phyloP scores from a whole-genome alignment of 1,140 invertebrate species.

The Pogonomyrmex barbatus region DNA sequence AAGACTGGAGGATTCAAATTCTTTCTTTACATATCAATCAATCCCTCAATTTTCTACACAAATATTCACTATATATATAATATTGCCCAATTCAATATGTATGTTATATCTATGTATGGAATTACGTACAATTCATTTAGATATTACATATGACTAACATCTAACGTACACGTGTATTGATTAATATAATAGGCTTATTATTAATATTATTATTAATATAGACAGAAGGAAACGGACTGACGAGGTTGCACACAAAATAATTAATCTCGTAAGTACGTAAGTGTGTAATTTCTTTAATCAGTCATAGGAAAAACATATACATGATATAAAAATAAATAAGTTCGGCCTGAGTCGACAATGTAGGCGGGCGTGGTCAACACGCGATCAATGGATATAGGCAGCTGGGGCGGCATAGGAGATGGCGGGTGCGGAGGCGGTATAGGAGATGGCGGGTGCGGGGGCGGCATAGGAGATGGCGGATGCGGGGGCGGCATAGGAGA shows the following conservation, averaged over 20 bases:
- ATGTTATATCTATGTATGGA: not conserved
- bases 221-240: not conserved
- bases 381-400: constrained; percentile 66
- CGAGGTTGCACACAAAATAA: not conserved
- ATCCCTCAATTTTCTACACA: not conserved
- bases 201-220: not conserved
- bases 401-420: constrained; percentile 47
- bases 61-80: not conserved
- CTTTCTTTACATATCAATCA: not conserved
- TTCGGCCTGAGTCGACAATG: constrained; percentile 72
- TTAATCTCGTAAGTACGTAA: constrained; percentile 3
- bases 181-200: not conserved
- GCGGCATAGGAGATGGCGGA: constrained; percentile 22
- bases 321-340: constrained; percentile 71
- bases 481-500: constrained; percentile 51
- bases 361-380: constrained; percentile 53
- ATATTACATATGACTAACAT: not conserved
- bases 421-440: constrained; percentile 33
- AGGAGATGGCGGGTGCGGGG: constrained; percentile 23
- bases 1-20: not conserved
- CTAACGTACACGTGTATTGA: not conserved
- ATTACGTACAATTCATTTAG: not conserved
- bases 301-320: constrained; percentile 63
- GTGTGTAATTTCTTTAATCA: constrained; percentile 72
- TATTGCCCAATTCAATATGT: not conserved